Evolutionary conservation across 2,888 invertebrate genomes (phyloP), one percentile per base, ranked within the genome.

Genomic region (Tinea trinotella): DNA sequence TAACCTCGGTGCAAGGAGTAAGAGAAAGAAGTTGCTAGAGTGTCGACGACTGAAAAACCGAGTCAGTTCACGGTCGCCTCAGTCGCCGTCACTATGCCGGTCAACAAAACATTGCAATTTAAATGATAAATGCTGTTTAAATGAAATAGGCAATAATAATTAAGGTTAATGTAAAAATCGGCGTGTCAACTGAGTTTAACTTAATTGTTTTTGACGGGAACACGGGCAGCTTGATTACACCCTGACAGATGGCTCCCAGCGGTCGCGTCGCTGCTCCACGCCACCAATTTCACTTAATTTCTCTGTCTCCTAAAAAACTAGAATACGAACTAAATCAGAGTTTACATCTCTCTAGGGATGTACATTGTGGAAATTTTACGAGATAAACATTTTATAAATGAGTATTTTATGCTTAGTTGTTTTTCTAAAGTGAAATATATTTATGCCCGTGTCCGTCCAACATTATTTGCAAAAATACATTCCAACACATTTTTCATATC

Each of bases 151-250:
- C n/a, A n/a, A n/a, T n/a, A n/a, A n/a, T n/a, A n/a, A n/a, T n/a
- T n/a, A n/a, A n/a, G n/a, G n/a, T n/a, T n/a, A n/a, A 30, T 10
- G 7, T 30, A 10, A 30, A 30, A 30, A 30, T 30, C n/a, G 2
- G 30, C 30, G 30, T 30, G 30, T 30, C 30, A 30, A 4, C 30
- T 4, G 9, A 30, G 4, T 30, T 22, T 5, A 3, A 13, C 13
- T 12, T 67, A 67, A 67, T 66, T 62, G 61, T 64, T 63, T 60
- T 60, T 60, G 64, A 63, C 62, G 61, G 62, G 58, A 62, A 59
- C 62, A 64, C 22, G 59, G 63, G 62, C 60, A 59, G 61, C 61
- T 64, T 69, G 67, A 69, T 68, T 65, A 64, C 60, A 59, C 56
- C 56, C 55, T 61, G 62, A 67, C 59, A 60, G 60, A 67, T 62